Conservation (phyloP, 1,140 invertebrate species). For the Teleopsis dalmanni region DNA sequence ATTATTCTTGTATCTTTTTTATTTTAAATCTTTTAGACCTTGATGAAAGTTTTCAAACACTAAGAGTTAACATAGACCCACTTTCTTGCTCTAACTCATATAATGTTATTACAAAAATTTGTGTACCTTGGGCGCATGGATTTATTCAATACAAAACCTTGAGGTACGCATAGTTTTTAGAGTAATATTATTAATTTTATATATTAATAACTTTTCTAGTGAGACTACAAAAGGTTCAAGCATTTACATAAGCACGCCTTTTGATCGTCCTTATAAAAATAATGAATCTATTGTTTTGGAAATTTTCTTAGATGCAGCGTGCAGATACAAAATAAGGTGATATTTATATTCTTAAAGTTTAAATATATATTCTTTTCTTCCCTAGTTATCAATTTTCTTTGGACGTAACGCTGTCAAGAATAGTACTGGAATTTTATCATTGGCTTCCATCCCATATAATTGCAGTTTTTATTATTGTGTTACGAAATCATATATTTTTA, state of each 20-base stretch:
- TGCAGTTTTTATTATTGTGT: conserved; percentile 31
- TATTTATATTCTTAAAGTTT: background rate
- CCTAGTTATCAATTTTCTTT: conserved; percentile 35
- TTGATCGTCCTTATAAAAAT: too few species aligned
- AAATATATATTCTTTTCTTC: background rate
- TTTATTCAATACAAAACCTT: too few species aligned
- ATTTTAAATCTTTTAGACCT: conserved; percentile 37
- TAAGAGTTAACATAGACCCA: conserved; percentile 51
- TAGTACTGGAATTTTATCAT: conserved; percentile 30
- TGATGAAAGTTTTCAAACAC: conserved; percentile 52
- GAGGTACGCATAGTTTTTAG: too few species aligned
- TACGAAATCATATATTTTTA: conserved; percentile 27
- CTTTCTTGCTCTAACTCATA: conserved; percentile 45
- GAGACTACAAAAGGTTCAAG: too few species aligned
- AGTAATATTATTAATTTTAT: too few species aligned
- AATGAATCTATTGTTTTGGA: too few species aligned
- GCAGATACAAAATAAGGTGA: conserved; percentile 51
- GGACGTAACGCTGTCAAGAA: conserved; percentile 22
- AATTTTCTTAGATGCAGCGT: conserved; percentile 52
- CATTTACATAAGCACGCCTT: too few species aligned
- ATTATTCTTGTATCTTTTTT: conserved; percentile 11
- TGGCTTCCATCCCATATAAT: conserved; percentile 37
- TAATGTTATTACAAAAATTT: conserved; percentile 53
- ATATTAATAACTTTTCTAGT: too few species aligned
- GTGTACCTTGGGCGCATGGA: conserved; percentile 58